A percentile compares a stretch with the other conserved stretches of the same genome.
phyloP scores from a whole-genome alignment of 2,888 invertebrate genomes.

The Caenorhabditis sp. region DNA sequence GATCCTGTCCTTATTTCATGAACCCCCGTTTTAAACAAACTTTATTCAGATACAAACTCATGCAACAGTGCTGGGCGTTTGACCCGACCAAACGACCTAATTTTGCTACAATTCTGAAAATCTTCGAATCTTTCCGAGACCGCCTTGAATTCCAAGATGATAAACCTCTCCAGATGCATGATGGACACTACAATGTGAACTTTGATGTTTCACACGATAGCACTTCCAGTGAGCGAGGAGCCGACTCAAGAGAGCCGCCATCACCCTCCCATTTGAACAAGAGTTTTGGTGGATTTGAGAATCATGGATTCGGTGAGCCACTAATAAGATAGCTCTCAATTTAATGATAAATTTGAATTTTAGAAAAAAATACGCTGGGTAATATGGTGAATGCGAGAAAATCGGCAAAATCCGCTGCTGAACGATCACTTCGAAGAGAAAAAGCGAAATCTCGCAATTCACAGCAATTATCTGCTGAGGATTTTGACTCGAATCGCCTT shows the following conservation, averaged over 20 bases:
- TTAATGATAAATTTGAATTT: background rate
- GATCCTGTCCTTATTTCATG: constrained; percentile 63
- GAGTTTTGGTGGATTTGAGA: constrained; percentile 42
- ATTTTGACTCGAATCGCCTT: constrained; percentile 6
- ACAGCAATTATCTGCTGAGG: constrained; percentile 8
- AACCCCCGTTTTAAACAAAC: constrained; percentile 1
- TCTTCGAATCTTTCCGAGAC: constrained; percentile 59
- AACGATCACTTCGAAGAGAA: constrained; percentile 24
- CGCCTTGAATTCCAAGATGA: constrained; percentile 51
- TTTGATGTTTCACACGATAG: constrained; percentile 46
- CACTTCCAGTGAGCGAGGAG: constrained; percentile 26
- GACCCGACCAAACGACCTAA: constrained; percentile 52
- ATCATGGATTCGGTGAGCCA: constrained; percentile 21
- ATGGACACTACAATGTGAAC: constrained; percentile 39
- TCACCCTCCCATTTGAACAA: constrained; percentile 30
- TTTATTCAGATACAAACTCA: constrained; percentile 56
- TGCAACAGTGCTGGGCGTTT: constrained; percentile 50
- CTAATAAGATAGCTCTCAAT: background rate
- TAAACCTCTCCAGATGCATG: constrained; percentile 33
- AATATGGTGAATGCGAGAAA: constrained; percentile 24
- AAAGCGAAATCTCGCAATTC: constrained; percentile 27
- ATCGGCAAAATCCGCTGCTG: constrained; percentile 14
- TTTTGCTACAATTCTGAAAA: constrained; percentile 45
- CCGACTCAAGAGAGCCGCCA: constrained; percentile 17
- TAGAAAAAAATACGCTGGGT: constrained; percentile 16